Conservation (phyloP, 2,797 vertebrate genomes). For the Xiphophorus birchmanni region DNA sequence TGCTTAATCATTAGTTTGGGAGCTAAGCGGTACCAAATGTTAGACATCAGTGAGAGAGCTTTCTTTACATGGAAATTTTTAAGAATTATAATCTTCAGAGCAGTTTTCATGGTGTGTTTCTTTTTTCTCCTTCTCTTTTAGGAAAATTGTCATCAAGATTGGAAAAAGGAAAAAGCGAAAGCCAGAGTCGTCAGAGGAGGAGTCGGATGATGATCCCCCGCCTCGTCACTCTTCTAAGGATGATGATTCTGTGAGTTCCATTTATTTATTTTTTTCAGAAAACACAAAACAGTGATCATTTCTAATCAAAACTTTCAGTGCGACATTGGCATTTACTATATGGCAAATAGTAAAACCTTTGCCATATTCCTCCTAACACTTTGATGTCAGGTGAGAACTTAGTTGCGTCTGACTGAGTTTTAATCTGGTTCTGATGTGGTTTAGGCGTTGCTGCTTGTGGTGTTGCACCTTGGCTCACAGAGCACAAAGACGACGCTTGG, state of each 20-base stretch:
- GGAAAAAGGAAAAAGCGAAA: slow-evolving; percentile 97
- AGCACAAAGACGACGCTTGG: neutral
- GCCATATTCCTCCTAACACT: neutral
- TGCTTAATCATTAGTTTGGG: neutral
- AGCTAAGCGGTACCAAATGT: neutral
- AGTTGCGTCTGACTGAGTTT: neutral
- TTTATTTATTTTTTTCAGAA: neutral
- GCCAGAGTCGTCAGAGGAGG: slow-evolving; percentile 92
- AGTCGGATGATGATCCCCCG: slow-evolving; percentile 89
- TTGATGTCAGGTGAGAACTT: neutral
- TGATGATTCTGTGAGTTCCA: slow-evolving; percentile 85
- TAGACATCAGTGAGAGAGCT: neutral
- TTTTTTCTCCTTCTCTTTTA: slow-evolving; percentile 54
- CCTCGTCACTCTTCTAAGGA: slow-evolving; percentile 84
- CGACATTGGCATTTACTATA: neutral
- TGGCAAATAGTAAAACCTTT: neutral
- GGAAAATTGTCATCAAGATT: slow-evolving; percentile 97
- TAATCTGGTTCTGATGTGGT: slow-evolving; percentile 13
- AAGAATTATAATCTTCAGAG: neutral
- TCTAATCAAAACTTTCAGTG: neutral
- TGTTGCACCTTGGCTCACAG: slow-evolving; percentile 5
- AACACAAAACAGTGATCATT: neutral
- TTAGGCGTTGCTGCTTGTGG: neutral
- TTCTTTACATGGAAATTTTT: neutral
- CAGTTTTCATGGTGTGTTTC: neutral